Base-by-base conservation (phyloP, 2,797 vertebrate species). In the Halcyon smyrnensis region DNA sequence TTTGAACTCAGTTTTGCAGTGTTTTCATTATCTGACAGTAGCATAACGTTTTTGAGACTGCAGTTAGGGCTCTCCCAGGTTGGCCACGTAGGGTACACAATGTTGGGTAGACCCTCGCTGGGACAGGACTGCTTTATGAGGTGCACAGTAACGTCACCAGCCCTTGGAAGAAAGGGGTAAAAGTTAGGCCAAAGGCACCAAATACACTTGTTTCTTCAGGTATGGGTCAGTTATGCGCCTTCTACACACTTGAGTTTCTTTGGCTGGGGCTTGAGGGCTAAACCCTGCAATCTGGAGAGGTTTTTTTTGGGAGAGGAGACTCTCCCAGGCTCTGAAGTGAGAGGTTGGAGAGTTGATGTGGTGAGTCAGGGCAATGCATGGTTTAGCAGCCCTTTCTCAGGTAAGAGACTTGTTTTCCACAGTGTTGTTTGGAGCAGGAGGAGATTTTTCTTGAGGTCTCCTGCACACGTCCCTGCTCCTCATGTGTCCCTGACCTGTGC, bases 21-120 rank as follows among this genome's bases (percentile, higher is more conserved):
- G 5, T 90, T 84, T 75, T 69, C 53, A 69, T 48, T 28, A 16
- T 57, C 41, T 69, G 37, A 54, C 7, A 4, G 20, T 18, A 5
- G 34, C 0, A 59, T 39, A 21, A 62, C 5, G 8, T 41, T 60
- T 84, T 11, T 46, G 63, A 70, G 39, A 41, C 28, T 70, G 71
- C 54, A 80, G 34, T 46, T 79, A 48, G 50, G 51, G 63, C 60
- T 69, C 27, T 50, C 36, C 25, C 48, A 70, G 17, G 6, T 6
- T 70, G 85, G 23, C n/a, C 16, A 0, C 0, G 0, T 43, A 1
- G 6, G n/a, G 10, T 51, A 46, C 36, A 39, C 12, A 11, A 46
- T 62, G 37, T 19, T 25, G 34, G 27, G 7, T 14, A 14, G 41
- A 73, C 9, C 12, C 46, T 73, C 2, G 3, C 56, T 59, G 59